phyloP scores from a whole-genome alignment of 2,888 invertebrate genomes.

The Mesoligia furuncula region DNA sequence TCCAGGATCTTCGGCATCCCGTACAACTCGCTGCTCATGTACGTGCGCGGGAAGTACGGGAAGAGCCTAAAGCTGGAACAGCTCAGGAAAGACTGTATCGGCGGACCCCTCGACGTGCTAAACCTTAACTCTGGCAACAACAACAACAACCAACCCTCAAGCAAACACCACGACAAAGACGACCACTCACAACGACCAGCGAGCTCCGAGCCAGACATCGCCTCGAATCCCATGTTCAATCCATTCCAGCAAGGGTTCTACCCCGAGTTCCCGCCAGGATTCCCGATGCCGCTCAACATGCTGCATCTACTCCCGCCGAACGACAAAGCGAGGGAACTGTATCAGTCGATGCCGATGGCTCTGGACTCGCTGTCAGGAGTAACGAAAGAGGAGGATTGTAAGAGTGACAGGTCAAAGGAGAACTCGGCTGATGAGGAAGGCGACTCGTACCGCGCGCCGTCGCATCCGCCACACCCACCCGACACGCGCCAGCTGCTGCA shows the following conservation, averaged over 20 bases:
- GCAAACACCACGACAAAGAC: constrained; percentile 91
- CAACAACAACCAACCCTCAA: constrained; percentile 89
- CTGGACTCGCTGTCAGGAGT: constrained; percentile 89
- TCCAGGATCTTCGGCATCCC: constrained; percentile 97
- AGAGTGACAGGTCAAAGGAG: constrained; percentile 92
- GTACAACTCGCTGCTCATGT: constrained; percentile 98
- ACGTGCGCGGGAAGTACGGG: constrained; percentile 98
- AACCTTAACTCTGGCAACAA: constrained; percentile 91
- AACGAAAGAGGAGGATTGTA: constrained; percentile 92
- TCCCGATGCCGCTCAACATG: constrained; percentile 96
- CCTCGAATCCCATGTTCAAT: constrained; percentile 93
- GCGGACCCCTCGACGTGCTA: constrained; percentile 94
- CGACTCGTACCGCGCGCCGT: constrained; percentile 87
- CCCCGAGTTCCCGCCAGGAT: constrained; percentile 95
- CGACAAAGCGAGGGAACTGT: constrained; percentile 93
- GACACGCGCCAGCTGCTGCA: constrained; percentile 92
- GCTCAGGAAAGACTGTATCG: constrained; percentile 96
- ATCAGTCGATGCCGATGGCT: constrained; percentile 89
- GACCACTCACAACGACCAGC: constrained; percentile 90
- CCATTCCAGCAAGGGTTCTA: constrained; percentile 95
- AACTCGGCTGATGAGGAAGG: constrained; percentile 91
- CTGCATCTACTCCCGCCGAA: constrained; percentile 95
- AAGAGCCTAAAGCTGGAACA: constrained; percentile 97
- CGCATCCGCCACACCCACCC: constrained; percentile 90
- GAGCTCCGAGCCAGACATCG: constrained; percentile 92